Base-by-base conservation (phyloP, 2,113 vertebrate genomes). In the Manacus vitellinus region DNA sequence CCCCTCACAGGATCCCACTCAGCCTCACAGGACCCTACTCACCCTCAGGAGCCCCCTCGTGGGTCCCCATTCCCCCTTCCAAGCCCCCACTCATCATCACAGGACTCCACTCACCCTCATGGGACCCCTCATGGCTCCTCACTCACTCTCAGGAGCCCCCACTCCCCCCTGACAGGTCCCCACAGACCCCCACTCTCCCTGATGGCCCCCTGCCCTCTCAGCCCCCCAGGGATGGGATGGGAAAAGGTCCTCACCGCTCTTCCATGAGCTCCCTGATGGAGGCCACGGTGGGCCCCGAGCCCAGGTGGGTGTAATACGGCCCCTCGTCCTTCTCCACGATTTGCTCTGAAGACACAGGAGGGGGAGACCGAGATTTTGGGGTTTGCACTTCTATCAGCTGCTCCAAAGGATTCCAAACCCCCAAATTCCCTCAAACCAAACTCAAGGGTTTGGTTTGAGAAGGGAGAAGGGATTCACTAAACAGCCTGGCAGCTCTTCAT, bases 231-330 rank as follows among this genome's bases (percentile, higher is more conserved):
- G 61, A 12, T 43, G 39, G 41, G 62, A 21, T 1, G 0, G 16
- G 3, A 8, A 58, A 33, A 35, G 56, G 21, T 27, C 25, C 98
- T 97, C 89, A 98, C 98, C 98, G 88, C 54, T 98, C 98, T 95
- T 99, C 99, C 99, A 99, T 99, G 96, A 99, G 98, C 83, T 98
- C 98, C 98, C 99, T 97, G 97, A 99, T 98, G 85, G 99, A 99
- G 12, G 99, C 98, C 39, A 99, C 98, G 2, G 98, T 99, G 84
- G 99, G 99, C 93, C 99, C 99, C 12, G 99, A 98, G 96, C 99
- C 99, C 97, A 99, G 98, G 97, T 99, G 99, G 89, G 99, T 99
- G 96, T 99, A 99, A 93, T 99, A 99, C 0, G 99, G 99, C 35
- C 99, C 99, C 97, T 99, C 99, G 10, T 99, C 99, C 98, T 99